Percentiles rank a stretch among this genome's conserved stretches.
These are phyloP conservation scores for Pachyrhynchus sulphureomaculatus DNA, from an alignment of 1,140 invertebrate species.

Conservation along the genomic window DNA sequence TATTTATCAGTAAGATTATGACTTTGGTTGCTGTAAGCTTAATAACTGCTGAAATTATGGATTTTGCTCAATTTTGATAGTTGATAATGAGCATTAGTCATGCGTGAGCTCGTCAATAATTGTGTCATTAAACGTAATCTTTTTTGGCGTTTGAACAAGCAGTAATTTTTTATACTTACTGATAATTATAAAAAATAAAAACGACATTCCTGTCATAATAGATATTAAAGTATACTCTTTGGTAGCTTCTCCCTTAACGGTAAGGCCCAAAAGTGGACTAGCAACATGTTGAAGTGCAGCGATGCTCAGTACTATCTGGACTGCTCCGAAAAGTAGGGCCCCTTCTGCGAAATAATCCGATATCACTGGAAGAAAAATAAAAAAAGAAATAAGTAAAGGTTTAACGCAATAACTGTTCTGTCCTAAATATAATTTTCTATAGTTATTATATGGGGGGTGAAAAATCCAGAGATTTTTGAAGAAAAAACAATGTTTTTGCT, in stretches of 20 bases:
- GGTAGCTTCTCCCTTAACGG: constrained; percentile 37
- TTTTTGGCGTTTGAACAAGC: background rate
- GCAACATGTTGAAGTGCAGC: constrained; percentile 39
- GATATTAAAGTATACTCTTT: constrained; percentile 35
- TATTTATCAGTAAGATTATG: no score
- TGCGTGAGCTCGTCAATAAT: no score
- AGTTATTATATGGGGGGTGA: no score
- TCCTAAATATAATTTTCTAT: no score
- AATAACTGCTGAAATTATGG: no score
- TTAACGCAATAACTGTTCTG: no score
- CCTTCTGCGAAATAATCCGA: constrained; percentile 34
- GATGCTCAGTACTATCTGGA: constrained; percentile 41
- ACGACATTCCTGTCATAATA: constrained; percentile 29
- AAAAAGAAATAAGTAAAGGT: background rate
- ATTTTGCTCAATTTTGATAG: no score
- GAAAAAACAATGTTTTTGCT: no score
- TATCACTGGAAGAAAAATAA: constrained; percentile 38
- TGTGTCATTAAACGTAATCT: background rate
- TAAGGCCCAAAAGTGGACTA: constrained; percentile 34
- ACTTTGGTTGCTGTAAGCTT: no score
- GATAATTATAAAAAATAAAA: constrained; percentile 35
- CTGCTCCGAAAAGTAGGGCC: constrained; percentile 40
- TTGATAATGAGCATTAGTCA: no score
- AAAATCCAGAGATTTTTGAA: no score
- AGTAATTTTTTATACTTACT: constrained; percentile 24